phyloP scores from a whole-genome alignment of 1,140 invertebrate species.

The Ostrea denselamellosa region DNA sequence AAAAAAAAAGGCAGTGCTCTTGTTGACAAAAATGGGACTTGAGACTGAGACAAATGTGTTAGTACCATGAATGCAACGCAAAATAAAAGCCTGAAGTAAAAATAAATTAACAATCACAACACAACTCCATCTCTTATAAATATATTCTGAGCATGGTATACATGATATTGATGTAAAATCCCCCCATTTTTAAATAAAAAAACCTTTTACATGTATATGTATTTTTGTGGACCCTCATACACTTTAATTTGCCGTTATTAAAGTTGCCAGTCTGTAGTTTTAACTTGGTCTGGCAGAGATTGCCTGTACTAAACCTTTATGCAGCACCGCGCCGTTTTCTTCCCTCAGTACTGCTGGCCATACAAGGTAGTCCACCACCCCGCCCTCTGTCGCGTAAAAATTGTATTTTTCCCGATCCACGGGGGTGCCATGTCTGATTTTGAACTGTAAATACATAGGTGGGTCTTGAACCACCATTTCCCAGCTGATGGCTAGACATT shows the following conservation, averaged over 20 bases:
- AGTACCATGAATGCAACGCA: background rate
- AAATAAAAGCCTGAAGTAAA: background rate
- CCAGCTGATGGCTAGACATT: slow-evolving; percentile 57
- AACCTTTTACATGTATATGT: background rate
- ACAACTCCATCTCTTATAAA: background rate
- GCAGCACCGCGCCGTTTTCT: slow-evolving; percentile 52
- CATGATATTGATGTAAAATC: background rate
- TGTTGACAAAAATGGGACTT: background rate
- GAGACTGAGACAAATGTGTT: background rate
- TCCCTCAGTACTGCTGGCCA: slow-evolving; percentile 55
- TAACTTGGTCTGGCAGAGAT: background rate
- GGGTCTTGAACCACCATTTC: slow-evolving; percentile 58
- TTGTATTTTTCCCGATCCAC: slow-evolving; percentile 51
- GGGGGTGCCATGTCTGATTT: slow-evolving; percentile 50
- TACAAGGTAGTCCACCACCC: slow-evolving; percentile 53
- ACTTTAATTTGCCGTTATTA: background rate
- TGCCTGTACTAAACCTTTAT: slow-evolving; percentile 55
- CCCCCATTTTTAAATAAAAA: background rate
- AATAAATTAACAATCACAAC: background rate
- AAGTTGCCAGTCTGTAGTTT: background rate
- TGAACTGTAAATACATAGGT: slow-evolving; percentile 58
- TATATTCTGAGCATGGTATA: background rate
- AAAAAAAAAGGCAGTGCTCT: background rate
- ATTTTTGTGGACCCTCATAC: background rate
- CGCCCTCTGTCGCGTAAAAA: slow-evolving; percentile 42